These are phyloP conservation scores for Mesocentrotus franciscanus DNA, from an alignment of 53 echinoderm and acorn worm genomes.

Conservation along the genomic window DNA sequence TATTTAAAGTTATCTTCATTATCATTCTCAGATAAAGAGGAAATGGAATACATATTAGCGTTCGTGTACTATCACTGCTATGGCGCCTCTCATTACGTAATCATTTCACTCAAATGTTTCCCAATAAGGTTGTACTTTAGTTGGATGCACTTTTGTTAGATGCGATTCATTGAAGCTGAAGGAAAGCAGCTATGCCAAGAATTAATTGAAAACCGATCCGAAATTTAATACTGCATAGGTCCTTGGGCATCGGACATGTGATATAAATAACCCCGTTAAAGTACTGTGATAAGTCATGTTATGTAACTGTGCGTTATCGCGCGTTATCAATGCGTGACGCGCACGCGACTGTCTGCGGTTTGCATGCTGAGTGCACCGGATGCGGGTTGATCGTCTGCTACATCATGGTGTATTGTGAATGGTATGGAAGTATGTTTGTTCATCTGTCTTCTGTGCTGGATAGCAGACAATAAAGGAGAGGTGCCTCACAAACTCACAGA, in stretches of 20 bases:
- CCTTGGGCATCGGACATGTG: not conserved
- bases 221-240: not conserved
- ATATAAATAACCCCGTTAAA: not conserved
- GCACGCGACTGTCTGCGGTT: conserved; percentile 1
- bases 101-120: not conserved
- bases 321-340: not conserved
- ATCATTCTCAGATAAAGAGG: not conserved
- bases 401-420: not conserved
- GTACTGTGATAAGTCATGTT: not conserved
- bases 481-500: not conserved
- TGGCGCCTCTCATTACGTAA: conserved; percentile 15
- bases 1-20: not conserved
- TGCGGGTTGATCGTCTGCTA: no score
- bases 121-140: not conserved
- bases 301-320: not conserved
- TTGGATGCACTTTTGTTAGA: not conserved
- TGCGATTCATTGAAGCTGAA: not conserved
- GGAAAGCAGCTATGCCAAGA: not conserved
- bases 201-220: not conserved
- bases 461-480: not conserved
- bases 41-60: not conserved
- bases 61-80: not conserved
- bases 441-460: not conserved
- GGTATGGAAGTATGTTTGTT: not conserved
- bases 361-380: not conserved